Evolutionary conservation across 2,888 invertebrate species (phyloP).

Genomic region (Hyles lineata): DNA sequence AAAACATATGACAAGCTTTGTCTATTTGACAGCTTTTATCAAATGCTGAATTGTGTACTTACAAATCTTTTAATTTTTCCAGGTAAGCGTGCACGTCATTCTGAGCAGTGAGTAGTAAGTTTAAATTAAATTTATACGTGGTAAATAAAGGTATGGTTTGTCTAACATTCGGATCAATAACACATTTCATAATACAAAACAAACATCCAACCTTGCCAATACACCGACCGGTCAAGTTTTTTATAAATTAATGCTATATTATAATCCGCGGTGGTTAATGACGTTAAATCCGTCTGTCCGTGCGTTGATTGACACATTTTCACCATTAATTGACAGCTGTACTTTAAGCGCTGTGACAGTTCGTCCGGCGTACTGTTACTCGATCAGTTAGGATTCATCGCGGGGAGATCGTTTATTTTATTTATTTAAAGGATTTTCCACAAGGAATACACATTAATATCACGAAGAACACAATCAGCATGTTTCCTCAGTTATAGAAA

Average conservation of each 20-base stretch:
- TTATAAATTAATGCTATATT: not conserved
- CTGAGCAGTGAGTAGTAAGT: no score
- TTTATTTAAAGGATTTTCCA: no score
- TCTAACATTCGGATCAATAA: not conserved
- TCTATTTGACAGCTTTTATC: no score
- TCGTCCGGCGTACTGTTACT: constrained; percentile 5
- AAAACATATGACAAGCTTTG: no score
- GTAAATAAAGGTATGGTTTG: no score
- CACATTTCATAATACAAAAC: not conserved
- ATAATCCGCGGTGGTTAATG: constrained; percentile 17
- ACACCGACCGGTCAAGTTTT: not conserved
- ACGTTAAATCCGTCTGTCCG: constrained; percentile 57
- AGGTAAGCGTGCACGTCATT: no score
- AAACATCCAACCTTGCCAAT: not conserved
- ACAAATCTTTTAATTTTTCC: no score
- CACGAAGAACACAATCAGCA: no score
- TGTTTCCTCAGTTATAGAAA: no score
- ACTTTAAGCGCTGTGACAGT: constrained; percentile 64
- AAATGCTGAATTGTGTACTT: no score
- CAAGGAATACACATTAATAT: no score
- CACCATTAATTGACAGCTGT: constrained; percentile 71
- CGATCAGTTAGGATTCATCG: not conserved
- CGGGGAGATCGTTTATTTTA: not conserved
- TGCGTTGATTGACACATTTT: constrained; percentile 74
- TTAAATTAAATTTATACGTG: no score